Conservation (phyloP, 1,140 invertebrate species). For the Heliconius himera region DNA sequence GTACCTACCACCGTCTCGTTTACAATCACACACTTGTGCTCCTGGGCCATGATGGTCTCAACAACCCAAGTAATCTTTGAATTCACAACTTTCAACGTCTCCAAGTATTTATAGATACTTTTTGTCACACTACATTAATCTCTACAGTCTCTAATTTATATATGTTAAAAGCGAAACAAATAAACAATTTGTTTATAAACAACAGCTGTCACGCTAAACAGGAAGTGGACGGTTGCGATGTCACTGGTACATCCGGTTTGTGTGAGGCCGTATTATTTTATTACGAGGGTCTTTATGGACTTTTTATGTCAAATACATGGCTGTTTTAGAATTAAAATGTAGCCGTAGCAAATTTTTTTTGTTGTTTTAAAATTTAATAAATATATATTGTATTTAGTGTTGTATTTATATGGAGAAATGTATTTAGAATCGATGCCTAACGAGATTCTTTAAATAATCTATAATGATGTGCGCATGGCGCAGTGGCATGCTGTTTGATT, state of each 20-base stretch:
- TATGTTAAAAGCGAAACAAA: not conserved
- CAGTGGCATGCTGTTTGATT: no score
- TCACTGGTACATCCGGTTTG: constrained; percentile 46
- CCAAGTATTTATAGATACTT: not conserved
- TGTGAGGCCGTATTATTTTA: constrained; percentile 17
- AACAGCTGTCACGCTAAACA: constrained; percentile 60
- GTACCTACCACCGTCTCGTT: not conserved
- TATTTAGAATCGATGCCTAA: no score
- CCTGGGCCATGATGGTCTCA: no score
- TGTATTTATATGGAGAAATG: no score
- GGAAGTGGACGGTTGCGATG: constrained; percentile 56
- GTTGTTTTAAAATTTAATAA: not conserved
- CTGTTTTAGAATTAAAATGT: not conserved
- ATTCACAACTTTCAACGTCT: not conserved
- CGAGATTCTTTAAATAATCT: no score
- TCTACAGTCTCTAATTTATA: not conserved
- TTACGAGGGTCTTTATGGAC: constrained; percentile 1
- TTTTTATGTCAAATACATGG: constrained; percentile 4
- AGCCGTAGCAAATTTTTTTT: not conserved
- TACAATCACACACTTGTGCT: not conserved
- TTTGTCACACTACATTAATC: not conserved
- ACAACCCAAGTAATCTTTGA: not conserved
- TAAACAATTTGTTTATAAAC: constrained; percentile 50
- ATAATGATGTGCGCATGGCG: no score
- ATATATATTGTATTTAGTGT: not conserved